Evolutionary conservation across 2,113 vertebrate genomes (phyloP), one percentile per base, ranked within the genome.

Genomic region (Cheirogaleus medius): DNA sequence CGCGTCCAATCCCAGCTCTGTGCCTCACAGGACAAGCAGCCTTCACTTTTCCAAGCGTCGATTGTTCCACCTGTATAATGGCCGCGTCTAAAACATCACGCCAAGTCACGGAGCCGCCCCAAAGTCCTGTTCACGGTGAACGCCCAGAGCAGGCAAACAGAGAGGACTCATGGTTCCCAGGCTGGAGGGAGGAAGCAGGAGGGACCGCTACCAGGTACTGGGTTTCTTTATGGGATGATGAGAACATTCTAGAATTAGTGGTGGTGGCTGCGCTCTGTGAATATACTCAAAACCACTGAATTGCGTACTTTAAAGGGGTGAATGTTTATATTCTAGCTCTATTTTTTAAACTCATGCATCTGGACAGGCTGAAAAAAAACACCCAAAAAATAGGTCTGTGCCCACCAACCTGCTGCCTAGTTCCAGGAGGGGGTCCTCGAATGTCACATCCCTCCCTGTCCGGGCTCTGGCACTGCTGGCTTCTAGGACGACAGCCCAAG

Each of bases 161-260:
- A 85, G 37, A 29, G 29, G 23, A 60, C 6, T 29, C 7, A 0
- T 0, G 15, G 56, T 0, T 1, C n/a, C 34, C 0, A 4, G 42
- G 14, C 6, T 0, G 0, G 20, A 34, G 37, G 44, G 23, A 6
- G 39, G 9, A 0, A 10, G 0, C 0, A 42, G 6, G 27, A 25
- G 37, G 1, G 49, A 6, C 56, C 1, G 39, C 29, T 5, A 2
- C 5, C 0, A 25, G 44, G 21, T 3, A 6, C 17, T 2, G 5
- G 34, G 3, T 8, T 52, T 25, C 58, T 49, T 39, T 25, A 2
- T 1, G 8, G 32, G 23, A 49, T 27, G 15, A 39, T 0, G 5
- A 23, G 6, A 18, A 23, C 0, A 0, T 1, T 0, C 6, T 4
- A 4, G 29, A 54, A 4, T 21, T 18, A 5, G 1, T 20, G 15